These are phyloP conservation scores for Bellardia pandia DNA, from an alignment of 2,888 invertebrate species.

Conservation along the genomic window DNA sequence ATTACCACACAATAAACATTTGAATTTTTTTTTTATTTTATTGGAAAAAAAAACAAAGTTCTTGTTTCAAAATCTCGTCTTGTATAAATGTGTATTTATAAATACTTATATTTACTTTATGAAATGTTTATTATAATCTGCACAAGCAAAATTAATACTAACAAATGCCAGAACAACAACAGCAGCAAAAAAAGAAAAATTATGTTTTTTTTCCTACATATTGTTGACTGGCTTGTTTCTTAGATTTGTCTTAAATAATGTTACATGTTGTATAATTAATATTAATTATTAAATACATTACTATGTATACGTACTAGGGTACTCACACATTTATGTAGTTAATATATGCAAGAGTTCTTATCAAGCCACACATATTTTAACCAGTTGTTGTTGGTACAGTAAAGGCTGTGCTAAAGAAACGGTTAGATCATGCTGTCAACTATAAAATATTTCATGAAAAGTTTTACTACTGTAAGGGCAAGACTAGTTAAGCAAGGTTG, in stretches of 20 bases:
- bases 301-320: neutral
- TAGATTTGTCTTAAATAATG: conserved; percentile 21
- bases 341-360: neutral
- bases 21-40: neutral
- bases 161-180: neutral
- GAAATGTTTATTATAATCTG: conserved; percentile 19
- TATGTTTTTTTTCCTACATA: neutral
- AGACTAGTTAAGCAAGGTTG: too few relatives aligned
- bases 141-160: conserved; percentile 17
- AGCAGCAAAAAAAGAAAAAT: neutral
- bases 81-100: neutral
- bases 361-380: too few relatives aligned
- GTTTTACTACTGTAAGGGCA: too few relatives aligned
- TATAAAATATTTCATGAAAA: too few relatives aligned
- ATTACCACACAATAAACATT: too few relatives aligned
- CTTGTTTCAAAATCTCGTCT: too few relatives aligned
- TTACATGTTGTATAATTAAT: conserved; percentile 42
- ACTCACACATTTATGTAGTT: neutral
- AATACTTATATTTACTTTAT: neutral
- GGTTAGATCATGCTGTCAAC: too few relatives aligned
- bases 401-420: too few relatives aligned
- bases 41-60: neutral
- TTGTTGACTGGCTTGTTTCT: conserved; percentile 16
- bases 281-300: conserved; percentile 27
- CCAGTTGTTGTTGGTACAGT: too few relatives aligned